phyloP scores from a whole-genome alignment of 2,113 vertebrate genomes.

The Bettongia penicillata region DNA sequence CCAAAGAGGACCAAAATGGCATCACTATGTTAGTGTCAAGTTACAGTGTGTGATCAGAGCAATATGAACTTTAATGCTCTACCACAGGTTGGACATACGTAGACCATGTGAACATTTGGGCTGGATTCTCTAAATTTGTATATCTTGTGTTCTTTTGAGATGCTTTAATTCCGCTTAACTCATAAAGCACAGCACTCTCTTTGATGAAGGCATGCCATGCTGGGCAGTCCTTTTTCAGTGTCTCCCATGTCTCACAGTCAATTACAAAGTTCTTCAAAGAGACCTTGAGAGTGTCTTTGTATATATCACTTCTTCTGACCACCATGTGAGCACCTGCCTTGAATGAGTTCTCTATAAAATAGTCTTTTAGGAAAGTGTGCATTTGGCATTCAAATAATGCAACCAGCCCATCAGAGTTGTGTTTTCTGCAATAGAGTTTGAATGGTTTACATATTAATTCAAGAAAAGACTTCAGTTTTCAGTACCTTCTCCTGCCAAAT shows the following conservation, averaged over 20 bases:
- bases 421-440: too few relatives aligned
- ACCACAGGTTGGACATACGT: not conserved
- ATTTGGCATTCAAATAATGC: not conserved
- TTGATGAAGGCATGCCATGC: not conserved
- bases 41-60: not conserved
- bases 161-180: not conserved
- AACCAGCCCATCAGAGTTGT: too few relatives aligned
- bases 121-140: not conserved
- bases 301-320: not conserved
- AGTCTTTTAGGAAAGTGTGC: not conserved
- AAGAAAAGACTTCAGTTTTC: too few relatives aligned
- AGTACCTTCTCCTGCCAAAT: too few relatives aligned
- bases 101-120: not conserved
- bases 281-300: not conserved
- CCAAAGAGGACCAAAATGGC: not conserved
- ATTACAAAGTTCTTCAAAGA: not conserved
- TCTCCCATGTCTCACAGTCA: not conserved
- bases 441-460: too few relatives aligned
- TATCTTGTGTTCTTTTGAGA: not conserved
- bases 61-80: not conserved
- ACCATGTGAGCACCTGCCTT: not conserved
- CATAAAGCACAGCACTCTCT: not conserved
- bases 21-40: not conserved
- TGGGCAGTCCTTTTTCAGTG: not conserved
- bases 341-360: not conserved